Conservation (phyloP, 2,113 vertebrate genomes). For the Noctilio leporinus region DNA sequence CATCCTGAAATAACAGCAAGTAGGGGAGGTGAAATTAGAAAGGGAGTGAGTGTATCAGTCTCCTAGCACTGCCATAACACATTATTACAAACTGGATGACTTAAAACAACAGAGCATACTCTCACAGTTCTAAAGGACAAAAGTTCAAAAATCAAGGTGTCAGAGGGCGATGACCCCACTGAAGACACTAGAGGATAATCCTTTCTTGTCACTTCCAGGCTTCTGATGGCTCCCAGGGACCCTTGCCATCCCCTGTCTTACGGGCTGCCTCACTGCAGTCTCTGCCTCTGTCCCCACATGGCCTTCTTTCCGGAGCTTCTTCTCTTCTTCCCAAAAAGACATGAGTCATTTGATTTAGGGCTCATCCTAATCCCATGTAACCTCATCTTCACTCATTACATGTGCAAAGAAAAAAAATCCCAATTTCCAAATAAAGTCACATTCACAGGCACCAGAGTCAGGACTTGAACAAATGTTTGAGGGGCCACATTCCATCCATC, state of each 20-base stretch:
- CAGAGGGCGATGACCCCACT: not conserved
- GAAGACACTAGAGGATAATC: not conserved
- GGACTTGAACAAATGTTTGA: not conserved
- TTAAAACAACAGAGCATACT: not conserved
- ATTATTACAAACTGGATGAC: not conserved
- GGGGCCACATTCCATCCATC: not conserved
- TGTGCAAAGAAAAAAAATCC: not conserved
- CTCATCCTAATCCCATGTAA: not conserved
- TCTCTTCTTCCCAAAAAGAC: not conserved
- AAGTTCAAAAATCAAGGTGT: not conserved
- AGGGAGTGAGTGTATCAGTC: rapidly evolving
- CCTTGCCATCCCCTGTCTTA: not conserved
- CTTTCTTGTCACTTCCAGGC: not conserved
- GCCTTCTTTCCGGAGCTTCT: not conserved
- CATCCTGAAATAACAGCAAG: not conserved
- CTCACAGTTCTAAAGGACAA: not conserved
- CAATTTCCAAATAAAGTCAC: not conserved
- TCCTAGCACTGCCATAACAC: not conserved
- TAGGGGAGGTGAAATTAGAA: not conserved
- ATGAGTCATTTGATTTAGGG: not conserved
- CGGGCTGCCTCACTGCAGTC: not conserved
- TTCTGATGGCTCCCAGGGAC: not conserved
- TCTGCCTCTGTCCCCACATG: not conserved
- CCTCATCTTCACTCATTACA: not conserved
- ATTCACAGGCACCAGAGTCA: not conserved